phyloP scores from a whole-genome alignment of 2,797 vertebrate genomes.

The Dicrostonyx torquatus region DNA sequence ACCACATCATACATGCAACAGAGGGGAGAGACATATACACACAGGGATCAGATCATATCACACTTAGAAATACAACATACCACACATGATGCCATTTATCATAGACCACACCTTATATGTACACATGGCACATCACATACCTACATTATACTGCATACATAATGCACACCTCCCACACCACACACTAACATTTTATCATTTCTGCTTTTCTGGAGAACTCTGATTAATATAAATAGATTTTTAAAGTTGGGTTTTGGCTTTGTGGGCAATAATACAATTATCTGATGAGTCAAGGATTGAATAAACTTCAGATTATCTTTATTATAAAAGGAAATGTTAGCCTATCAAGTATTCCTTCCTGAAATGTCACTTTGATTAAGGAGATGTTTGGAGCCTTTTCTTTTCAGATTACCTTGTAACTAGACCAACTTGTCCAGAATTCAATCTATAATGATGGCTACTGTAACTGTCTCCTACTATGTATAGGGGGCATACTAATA shows the following conservation, averaged over 20 bases:
- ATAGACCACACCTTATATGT: background rate
- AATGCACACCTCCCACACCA: background rate
- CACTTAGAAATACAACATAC: background rate
- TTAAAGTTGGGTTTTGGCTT: background rate
- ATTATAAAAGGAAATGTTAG: constrained; percentile 22
- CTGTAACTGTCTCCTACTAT: background rate
- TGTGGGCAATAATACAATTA: background rate
- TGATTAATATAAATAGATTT: background rate
- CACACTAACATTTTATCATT: background rate
- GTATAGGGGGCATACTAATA: background rate
- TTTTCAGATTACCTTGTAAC: background rate
- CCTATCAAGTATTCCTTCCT: background rate
- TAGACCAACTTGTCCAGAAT: background rate
- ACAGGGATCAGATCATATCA: background rate
- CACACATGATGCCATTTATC: background rate
- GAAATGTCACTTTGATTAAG: constrained; percentile 4
- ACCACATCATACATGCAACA: background rate
- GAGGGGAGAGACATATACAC: background rate
- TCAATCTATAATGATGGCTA: background rate
- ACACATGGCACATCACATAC: background rate
- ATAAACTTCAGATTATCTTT: background rate
- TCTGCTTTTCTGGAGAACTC: background rate
- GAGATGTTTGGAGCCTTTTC: background rate
- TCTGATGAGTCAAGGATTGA: background rate
- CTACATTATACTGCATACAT: background rate